A percentile compares a stretch with the other conserved stretches of the same genome.
These are phyloP conservation scores for Chloropsis hardwickii DNA, from an alignment of 2,113 vertebrate genomes.

Conservation along the genomic window DNA sequence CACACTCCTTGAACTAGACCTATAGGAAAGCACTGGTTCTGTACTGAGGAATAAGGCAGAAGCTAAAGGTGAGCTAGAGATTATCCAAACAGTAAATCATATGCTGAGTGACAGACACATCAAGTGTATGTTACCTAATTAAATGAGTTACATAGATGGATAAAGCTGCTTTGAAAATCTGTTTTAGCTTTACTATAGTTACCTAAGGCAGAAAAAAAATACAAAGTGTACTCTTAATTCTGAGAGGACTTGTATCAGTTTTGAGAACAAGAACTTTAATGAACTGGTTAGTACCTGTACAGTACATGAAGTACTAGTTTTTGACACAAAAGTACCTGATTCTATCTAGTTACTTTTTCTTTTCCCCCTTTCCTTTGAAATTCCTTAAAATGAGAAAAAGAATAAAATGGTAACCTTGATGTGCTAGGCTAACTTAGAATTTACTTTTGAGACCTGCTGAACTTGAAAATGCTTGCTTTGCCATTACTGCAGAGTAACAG, in stretches of 20 bases:
- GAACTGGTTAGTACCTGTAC: not conserved
- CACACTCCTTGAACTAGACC: not conserved
- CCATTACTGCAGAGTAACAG: not conserved
- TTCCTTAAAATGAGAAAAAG: not conserved
- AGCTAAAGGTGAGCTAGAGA: not conserved
- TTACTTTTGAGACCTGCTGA: not conserved
- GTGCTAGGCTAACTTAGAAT: not conserved
- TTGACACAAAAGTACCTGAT: not conserved
- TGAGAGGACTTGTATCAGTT: not conserved
- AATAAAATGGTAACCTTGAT: not conserved
- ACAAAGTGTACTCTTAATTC: not conserved
- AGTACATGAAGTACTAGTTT: not conserved
- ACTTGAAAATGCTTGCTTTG: not conserved
- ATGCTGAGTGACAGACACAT: not conserved
- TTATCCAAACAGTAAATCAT: not conserved
- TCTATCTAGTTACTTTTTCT: not conserved
- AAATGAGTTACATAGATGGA: not conserved
- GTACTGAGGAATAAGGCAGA: not conserved
- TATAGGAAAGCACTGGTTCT: not conserved
- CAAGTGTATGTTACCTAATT: not conserved
- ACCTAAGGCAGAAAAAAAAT: not conserved
- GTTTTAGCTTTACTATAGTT: not conserved
- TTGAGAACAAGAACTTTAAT: not conserved
- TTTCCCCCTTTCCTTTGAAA: not conserved
- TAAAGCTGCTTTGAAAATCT: not conserved